phyloP scores from a whole-genome alignment of 2,113 vertebrate species.

The Dipodomys spectabilis region DNA sequence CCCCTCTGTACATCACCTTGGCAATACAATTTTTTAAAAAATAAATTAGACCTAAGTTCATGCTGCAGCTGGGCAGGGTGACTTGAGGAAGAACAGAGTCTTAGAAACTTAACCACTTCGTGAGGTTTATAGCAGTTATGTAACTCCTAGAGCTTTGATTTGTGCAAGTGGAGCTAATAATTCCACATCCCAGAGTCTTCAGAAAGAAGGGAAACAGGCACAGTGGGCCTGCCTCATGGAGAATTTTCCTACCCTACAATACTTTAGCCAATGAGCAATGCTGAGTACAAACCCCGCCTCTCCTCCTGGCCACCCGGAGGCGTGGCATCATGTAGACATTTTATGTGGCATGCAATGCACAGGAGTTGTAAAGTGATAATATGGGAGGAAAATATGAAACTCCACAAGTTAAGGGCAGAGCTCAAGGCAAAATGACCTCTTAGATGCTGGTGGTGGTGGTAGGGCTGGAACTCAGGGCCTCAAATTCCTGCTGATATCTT shows the following conservation, averaged over 20 bases:
- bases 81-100: not conserved
- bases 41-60: not conserved
- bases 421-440: not conserved
- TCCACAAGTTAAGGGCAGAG: not conserved
- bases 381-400: not conserved
- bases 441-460: not conserved
- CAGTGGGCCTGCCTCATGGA: not conserved
- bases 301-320: not conserved
- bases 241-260: too few species aligned
- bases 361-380: not conserved
- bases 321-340: accelerated
- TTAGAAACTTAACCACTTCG: not conserved
- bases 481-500: too few species aligned
- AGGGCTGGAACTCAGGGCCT: too few species aligned
- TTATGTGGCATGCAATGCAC: not conserved
- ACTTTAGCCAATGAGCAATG: not conserved
- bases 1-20: too few species aligned
- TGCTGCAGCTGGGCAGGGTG: not conserved
- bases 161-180: not conserved
- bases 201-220: not conserved
- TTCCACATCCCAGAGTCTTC: not conserved
- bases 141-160: not conserved
- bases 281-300: accelerated
- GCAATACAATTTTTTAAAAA: too few species aligned
- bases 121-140: not conserved